A percentile compares a stretch with the other conserved stretches of the same genome.
These are phyloP conservation scores for Toxonevra muliebris DNA, from an alignment of 2,888 invertebrate species.

Conservation along the genomic window DNA sequence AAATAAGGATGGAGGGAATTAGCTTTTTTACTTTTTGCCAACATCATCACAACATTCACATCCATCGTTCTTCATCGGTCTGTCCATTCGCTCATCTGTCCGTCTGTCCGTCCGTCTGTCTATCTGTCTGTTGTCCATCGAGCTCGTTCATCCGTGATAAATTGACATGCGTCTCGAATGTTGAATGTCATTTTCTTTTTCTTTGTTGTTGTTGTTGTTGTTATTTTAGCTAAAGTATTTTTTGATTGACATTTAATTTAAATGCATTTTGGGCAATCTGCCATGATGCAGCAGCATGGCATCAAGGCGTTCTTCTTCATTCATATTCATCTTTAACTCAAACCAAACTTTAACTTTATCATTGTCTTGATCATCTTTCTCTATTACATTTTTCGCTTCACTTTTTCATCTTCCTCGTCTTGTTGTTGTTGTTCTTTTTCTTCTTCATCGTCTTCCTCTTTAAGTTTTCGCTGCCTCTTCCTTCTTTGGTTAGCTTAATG, in stretches of 20 bases:
- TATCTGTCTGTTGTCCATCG: conserved; percentile 9
- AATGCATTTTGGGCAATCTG: conserved; percentile 44
- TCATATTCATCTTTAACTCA: too few relatives aligned
- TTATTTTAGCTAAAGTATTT: neutral
- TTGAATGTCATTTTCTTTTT: conserved; percentile 42
- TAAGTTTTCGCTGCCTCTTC: too few relatives aligned
- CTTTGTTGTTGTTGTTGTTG: conserved; percentile 16
- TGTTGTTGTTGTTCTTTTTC: too few relatives aligned
- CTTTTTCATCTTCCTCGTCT: too few relatives aligned
- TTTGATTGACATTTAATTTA: conserved; percentile 51
- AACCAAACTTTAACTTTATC: too few relatives aligned
- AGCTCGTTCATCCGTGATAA: conserved; percentile 40
- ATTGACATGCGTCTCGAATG: conserved; percentile 46
- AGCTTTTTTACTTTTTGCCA: conserved; percentile 9
- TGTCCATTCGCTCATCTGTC: neutral
- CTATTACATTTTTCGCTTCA: too few relatives aligned
- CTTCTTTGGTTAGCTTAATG: too few relatives aligned
- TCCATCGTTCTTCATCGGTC: neutral
- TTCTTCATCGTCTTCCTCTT: too few relatives aligned
- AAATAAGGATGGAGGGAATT: neutral
- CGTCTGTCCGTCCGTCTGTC: conserved; percentile 21
- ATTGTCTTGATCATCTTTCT: too few relatives aligned
- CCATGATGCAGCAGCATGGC: too few relatives aligned
- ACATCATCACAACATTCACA: conserved; percentile 1
- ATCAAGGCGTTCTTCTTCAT: too few relatives aligned